A percentile compares a stretch with the other conserved stretches of the same genome.
Conservation (phyloP, 2,797 vertebrate species). For the Oophaga sylvatica region DNA sequence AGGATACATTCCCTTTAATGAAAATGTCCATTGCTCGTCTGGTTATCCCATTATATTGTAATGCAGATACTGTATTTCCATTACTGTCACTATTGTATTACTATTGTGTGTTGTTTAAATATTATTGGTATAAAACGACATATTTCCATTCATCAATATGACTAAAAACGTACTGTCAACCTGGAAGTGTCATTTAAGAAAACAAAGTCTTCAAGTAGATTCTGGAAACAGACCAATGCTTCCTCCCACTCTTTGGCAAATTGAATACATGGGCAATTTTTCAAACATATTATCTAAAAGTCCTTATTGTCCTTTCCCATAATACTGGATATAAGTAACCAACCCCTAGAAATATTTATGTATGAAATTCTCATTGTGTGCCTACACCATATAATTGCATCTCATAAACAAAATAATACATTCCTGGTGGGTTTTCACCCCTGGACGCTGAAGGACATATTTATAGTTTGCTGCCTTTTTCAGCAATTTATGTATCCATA, state of each 20-base stretch:
- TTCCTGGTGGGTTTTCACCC: neutral
- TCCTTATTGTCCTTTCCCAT: constrained; percentile 2
- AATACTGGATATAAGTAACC: neutral
- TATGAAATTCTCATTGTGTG: neutral
- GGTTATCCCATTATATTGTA: neutral
- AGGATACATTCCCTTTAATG: neutral
- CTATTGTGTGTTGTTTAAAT: neutral
- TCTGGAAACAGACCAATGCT: constrained; percentile 2
- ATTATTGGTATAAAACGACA: neutral
- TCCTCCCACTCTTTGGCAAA: constrained; percentile 12
- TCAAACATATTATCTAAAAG: constrained; percentile 7
- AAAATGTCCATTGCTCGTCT: neutral
- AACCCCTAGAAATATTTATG: neutral
- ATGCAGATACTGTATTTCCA: neutral
- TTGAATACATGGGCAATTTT: neutral
- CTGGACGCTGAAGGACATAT: constrained; percentile 18
- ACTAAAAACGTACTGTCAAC: neutral
- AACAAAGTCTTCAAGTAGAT: neutral
- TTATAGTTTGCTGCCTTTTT: constrained; percentile 27
- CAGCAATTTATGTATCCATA: constrained; percentile 32
- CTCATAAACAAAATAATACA: neutral
- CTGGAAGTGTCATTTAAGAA: constrained; percentile 1
- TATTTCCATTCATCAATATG: neutral
- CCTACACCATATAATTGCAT: constrained; percentile 26
- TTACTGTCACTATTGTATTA: neutral